Percentiles rank a stretch among this genome's conserved stretches.
phyloP scores from a whole-genome alignment of 2,113 vertebrate genomes.

The Myiagra hebetior region DNA sequence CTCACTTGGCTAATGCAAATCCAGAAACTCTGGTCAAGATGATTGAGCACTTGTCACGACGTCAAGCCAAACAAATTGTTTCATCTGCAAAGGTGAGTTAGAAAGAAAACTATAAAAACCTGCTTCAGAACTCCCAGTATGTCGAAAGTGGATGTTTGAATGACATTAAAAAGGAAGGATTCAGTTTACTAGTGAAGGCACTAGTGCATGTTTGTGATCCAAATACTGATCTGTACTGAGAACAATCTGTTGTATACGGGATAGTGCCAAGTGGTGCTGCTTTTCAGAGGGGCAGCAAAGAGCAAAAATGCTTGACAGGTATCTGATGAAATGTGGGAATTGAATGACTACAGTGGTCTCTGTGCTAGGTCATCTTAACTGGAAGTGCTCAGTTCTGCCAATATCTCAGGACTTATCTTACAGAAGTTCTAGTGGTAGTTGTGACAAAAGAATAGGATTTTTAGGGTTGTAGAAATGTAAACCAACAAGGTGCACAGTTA shows the following conservation, averaged over 20 bases:
- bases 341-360: neutral
- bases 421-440: neutral
- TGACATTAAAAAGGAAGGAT: neutral
- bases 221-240: neutral
- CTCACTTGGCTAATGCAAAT: conserved; percentile 87
- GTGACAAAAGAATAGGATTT: neutral
- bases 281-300: neutral
- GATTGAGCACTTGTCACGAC: conserved; percentile 81
- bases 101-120: neutral
- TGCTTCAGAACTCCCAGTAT: neutral
- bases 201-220: neutral
- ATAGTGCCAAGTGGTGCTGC: neutral
- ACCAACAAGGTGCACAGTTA: neutral
- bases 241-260: neutral
- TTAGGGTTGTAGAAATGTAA: neutral
- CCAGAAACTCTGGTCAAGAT: conserved; percentile 75
- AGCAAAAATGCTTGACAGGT: neutral
- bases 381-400: neutral
- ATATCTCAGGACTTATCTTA: neutral
- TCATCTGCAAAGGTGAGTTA: conserved; percentile 88
- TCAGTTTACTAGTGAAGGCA: neutral
- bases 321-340: neutral
- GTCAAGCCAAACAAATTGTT: conserved; percentile 86
- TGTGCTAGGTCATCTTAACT: neutral
- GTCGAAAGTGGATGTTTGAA: neutral